Conservation (phyloP, 1,140 invertebrate genomes). For the Pseudomyrmex gracilis region DNA sequence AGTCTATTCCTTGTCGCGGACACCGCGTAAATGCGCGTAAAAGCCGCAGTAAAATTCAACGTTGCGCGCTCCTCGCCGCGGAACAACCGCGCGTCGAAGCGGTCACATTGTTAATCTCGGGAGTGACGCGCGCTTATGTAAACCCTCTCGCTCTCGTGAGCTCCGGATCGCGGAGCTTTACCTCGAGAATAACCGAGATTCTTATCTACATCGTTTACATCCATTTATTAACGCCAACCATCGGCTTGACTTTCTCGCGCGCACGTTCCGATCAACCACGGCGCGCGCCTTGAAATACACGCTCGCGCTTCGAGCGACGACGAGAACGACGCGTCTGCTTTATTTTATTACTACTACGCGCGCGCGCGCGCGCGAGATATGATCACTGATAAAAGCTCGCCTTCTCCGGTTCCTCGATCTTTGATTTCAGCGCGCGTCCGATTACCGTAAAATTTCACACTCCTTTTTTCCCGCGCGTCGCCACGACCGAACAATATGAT, state of each 20-base stretch:
- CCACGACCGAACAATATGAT: constrained; percentile 5
- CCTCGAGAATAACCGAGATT: constrained; percentile 15
- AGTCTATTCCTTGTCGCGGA: neutral
- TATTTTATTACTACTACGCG: constrained; percentile 46
- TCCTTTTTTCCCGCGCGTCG: neutral
- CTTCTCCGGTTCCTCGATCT: constrained; percentile 10
- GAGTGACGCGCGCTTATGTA: constrained; percentile 47
- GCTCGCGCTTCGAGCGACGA: constrained; percentile 10
- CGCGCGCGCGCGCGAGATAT: constrained; percentile 15
- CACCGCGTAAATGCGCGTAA: constrained; percentile 22
- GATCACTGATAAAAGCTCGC: constrained; percentile 32
- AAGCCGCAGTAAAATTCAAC: constrained; percentile 28
- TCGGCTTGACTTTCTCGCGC: constrained; percentile 34
- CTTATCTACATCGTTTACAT: constrained; percentile 44
- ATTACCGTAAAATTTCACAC: constrained; percentile 2
- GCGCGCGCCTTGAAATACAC: constrained; percentile 11
- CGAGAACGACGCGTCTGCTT: constrained; percentile 23
- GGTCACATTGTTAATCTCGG: constrained; percentile 20
- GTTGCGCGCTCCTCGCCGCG: neutral
- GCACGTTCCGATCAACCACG: constrained; percentile 1
- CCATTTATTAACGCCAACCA: constrained; percentile 42
- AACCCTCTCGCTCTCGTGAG: constrained; percentile 2
- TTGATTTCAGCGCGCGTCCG: constrained; percentile 23
- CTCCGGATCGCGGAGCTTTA: neutral
- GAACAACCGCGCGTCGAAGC: neutral